These are phyloP conservation scores for Pachypanchax playfairii DNA, from an alignment of 2,113 vertebrate species.

Conservation along the genomic window DNA sequence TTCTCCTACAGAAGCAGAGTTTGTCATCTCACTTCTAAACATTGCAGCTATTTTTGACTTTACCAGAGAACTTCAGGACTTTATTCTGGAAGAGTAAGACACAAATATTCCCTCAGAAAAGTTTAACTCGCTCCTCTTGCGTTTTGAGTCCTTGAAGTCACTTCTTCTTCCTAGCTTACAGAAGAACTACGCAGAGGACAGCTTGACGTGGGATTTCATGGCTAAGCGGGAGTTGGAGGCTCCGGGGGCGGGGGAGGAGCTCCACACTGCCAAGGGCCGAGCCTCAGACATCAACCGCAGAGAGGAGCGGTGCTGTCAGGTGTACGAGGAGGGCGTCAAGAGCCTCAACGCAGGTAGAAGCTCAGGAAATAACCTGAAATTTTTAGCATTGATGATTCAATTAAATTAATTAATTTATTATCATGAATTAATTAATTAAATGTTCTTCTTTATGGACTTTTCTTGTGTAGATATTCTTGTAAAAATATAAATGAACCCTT, in stretches of 20 bases:
- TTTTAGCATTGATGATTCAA: too few species aligned
- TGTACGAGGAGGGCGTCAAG: slow-evolving; percentile 90
- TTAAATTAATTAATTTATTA: too few species aligned
- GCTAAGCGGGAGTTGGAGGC: slow-evolving; percentile 87
- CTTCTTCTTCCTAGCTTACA: slow-evolving; percentile 81
- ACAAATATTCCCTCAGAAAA: not conserved
- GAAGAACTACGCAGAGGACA: slow-evolving; percentile 79
- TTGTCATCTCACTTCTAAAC: slow-evolving; percentile 87
- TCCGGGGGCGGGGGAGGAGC: slow-evolving; percentile 59
- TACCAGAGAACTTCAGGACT: slow-evolving; percentile 88
- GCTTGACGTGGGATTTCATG: slow-evolving; percentile 91
- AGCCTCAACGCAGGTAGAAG: slow-evolving; percentile 83
- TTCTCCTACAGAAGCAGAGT: slow-evolving; percentile 83
- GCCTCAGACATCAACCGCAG: slow-evolving; percentile 76
- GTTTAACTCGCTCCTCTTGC: too few species aligned
- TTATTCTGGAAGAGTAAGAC: slow-evolving; percentile 89
- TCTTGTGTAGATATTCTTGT: too few species aligned
- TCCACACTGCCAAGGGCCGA: slow-evolving; percentile 78
- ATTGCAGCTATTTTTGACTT: slow-evolving; percentile 91
- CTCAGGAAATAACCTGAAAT: too few species aligned
- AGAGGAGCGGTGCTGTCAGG: slow-evolving; percentile 86
- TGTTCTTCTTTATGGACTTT: too few species aligned
- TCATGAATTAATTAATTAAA: too few species aligned
- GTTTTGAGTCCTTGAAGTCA: not conserved
- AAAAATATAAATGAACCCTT: not conserved